A percentile compares a stretch with the other conserved stretches of the same genome.
Evolutionary conservation across 2,113 vertebrate species (phyloP).

Genomic region (Origma solitaria): DNA sequence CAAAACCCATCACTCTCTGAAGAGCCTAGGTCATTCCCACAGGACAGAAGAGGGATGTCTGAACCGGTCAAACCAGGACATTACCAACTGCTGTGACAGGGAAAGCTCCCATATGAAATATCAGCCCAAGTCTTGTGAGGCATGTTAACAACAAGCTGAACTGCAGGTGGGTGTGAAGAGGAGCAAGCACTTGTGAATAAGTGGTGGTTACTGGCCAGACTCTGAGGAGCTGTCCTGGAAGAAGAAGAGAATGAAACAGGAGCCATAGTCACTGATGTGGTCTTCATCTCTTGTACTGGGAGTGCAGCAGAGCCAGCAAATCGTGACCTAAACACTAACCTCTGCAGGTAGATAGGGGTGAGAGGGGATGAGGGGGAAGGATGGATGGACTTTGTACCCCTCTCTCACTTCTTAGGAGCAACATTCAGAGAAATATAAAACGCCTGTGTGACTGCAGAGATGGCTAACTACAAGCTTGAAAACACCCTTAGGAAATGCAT

Average conservation of each 20-base stretch:
- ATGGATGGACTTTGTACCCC: accelerated
- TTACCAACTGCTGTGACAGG: neutral
- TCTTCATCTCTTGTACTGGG: neutral
- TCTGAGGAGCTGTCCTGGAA: neutral
- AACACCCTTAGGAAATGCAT: neutral
- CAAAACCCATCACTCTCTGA: neutral
- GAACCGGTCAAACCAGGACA: neutral
- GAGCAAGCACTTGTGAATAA: neutral
- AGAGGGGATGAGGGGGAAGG: neutral
- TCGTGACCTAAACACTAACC: neutral
- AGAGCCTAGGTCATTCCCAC: neutral
- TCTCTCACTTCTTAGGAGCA: neutral
- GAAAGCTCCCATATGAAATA: neutral
- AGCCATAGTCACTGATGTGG: neutral
- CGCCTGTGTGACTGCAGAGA: neutral
- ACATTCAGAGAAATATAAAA: neutral
- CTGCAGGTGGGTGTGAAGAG: neutral
- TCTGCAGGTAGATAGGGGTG: accelerated
- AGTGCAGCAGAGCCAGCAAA: neutral
- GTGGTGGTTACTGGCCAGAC: neutral
- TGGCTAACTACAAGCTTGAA: neutral
- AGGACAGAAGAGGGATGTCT: neutral
- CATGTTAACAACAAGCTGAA: neutral
- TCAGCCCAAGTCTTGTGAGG: neutral
- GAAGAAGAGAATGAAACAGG: neutral